phyloP scores from a whole-genome alignment of 2,888 invertebrate species.

The Julus scandinavius region DNA sequence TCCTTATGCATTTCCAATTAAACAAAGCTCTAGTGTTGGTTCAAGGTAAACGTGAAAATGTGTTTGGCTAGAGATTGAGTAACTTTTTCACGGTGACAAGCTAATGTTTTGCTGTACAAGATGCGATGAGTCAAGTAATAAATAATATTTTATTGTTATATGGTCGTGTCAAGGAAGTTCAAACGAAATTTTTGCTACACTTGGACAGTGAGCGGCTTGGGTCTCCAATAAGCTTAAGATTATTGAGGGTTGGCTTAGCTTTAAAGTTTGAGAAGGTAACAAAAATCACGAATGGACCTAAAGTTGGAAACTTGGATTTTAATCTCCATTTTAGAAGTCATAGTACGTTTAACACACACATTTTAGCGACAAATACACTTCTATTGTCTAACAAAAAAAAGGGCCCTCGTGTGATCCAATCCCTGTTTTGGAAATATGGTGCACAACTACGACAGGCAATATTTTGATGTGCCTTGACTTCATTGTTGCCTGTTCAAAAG shows the following conservation, averaged over 20 bases:
- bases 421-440: background rate
- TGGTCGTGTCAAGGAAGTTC: conserved; percentile 18
- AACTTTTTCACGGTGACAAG: background rate
- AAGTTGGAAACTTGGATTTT: background rate
- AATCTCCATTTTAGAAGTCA: background rate
- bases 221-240: background rate
- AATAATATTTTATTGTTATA: background rate
- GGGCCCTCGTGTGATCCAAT: background rate
- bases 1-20: background rate
- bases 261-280: no score
- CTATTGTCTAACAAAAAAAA: background rate
- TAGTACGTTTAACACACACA: background rate
- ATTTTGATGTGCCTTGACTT: background rate
- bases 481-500: background rate
- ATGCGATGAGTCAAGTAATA: background rate
- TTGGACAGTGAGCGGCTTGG: background rate
- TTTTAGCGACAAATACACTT: background rate
- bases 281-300: background rate
- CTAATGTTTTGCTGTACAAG: background rate
- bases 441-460: background rate
- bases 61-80: background rate
- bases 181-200: background rate
- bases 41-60: background rate
- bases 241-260: no score
- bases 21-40: conserved; percentile 2